Evolutionary conservation across 1,140 invertebrate species (phyloP), one percentile per base, ranked within the genome.

Genomic region (Rhyacophila brunnea): DNA sequence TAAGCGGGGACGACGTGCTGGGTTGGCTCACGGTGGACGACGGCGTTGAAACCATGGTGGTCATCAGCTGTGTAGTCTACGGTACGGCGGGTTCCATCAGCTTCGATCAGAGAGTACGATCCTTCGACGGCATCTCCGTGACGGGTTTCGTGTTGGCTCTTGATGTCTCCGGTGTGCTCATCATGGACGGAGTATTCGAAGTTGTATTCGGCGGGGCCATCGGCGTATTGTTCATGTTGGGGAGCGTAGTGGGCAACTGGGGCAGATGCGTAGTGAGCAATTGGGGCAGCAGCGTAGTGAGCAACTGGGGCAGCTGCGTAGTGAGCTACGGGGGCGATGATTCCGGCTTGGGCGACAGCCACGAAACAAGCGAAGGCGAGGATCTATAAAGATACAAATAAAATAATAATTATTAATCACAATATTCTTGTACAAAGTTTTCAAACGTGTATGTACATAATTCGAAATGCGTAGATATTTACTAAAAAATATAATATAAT

Each of bases 51-150:
- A 62, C 87, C 87, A 66, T 81, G 85, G 67, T 88, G 80, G 14
- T 85, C 81, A 67, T 89, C 87, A 53, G 87, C 85, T 34, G 85
- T 87, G 74, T 90, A 90, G 28, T 87, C 83, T 44, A 89, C 87
- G 62, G 85, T 85, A 58, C 87, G 81, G 65, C 82, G 77, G 65
- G 82, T 86, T 36, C 87, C 87, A 68, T 90, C 83, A n/a, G 84
- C 78, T 65, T 85, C 82, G 51, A 84, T 71, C 18, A 85, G 70
- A 42, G 80, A 82, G 71, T 85, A 85, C 23, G 75, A 71, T 42
- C 83, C 83, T 49, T 81, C 74, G 13, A 86, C 84, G 32, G 78
- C 72, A 59, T 83, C 80, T 32, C 83, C 83, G 65, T 83, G 79
- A 43, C 84, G 80, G n/a, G 71, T 62, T 71, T 86, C 84, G 45